phyloP scores from a whole-genome alignment of 2,888 invertebrate genomes.

The Arrhopalites spinosus region DNA sequence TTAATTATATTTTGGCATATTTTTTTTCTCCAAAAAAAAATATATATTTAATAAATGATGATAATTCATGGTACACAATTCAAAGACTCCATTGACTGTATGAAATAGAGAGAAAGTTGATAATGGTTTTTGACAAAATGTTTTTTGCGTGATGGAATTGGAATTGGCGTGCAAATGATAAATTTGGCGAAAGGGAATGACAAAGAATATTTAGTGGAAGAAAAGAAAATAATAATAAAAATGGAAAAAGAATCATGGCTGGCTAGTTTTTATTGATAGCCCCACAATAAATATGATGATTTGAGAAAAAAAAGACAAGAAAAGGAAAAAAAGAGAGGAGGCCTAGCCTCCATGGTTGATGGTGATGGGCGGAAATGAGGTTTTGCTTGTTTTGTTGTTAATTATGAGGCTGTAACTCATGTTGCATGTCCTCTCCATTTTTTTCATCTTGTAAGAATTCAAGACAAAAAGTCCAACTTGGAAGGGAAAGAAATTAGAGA shows the following conservation, averaged over 20 bases:
- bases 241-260: not conserved
- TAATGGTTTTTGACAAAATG: no score
- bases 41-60: no score
- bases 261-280: not conserved
- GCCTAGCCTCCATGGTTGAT: not conserved
- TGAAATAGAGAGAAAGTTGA: no score
- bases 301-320: slow-evolving; percentile 17
- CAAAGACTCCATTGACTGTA: no score
- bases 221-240: not conserved
- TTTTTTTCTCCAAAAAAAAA: no score
- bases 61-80: no score
- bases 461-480: not conserved
- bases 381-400: slow-evolving; percentile 5
- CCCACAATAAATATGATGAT: slow-evolving; percentile 14
- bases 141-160: not conserved
- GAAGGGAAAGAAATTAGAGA: not conserved
- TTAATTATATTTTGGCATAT: no score
- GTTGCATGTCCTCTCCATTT: not conserved
- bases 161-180: not conserved
- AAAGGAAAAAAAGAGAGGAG: no score
- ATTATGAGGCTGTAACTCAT: not conserved
- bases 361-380: slow-evolving; percentile 35
- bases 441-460: not conserved
- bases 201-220: not conserved
- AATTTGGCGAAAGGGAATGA: not conserved